Conservation (phyloP, 2,888 invertebrate species). For the Vesta saturnalis region DNA sequence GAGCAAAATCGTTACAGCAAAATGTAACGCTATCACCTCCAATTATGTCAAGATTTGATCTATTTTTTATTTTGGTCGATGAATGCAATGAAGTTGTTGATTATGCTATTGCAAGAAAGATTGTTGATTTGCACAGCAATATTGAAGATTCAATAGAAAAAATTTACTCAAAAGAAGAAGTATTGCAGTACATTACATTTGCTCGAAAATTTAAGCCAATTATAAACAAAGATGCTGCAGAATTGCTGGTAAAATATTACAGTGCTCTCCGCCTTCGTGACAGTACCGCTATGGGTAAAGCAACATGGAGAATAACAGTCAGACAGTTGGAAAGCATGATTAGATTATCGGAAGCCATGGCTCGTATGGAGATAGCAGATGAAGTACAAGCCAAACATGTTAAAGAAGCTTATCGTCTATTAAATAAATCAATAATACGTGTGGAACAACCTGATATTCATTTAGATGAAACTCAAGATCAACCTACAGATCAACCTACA, state of each 20-base stretch:
- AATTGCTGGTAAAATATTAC: slow-evolving; percentile 89
- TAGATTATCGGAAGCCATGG: slow-evolving; percentile 95
- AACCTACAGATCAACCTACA: slow-evolving; percentile 67
- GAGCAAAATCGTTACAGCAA: slow-evolving; percentile 92
- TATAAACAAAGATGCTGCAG: slow-evolving; percentile 82
- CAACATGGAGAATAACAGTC: slow-evolving; percentile 96
- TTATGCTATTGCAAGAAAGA: slow-evolving; percentile 96
- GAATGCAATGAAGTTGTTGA: slow-evolving; percentile 96
- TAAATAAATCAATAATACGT: slow-evolving; percentile 96
- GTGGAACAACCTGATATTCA: slow-evolving; percentile 98
- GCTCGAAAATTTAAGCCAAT: slow-evolving; percentile 95
- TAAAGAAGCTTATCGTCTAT: slow-evolving; percentile 83
- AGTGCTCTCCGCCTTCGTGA: slow-evolving; percentile 87
- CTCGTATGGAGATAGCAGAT: slow-evolving; percentile 94
- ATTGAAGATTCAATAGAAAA: slow-evolving; percentile 82
- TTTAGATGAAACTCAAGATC: slow-evolving; percentile 77
- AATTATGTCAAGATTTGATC: slow-evolving; percentile 98
- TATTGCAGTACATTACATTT: slow-evolving; percentile 95
- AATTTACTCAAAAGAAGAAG: slow-evolving; percentile 88
- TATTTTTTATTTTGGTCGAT: slow-evolving; percentile 98
- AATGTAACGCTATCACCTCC: slow-evolving; percentile 94
- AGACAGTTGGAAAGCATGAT: slow-evolving; percentile 96
- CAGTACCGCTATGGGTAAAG: slow-evolving; percentile 68
- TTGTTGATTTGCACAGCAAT: slow-evolving; percentile 92
- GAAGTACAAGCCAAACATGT: slow-evolving; percentile 90